These are phyloP conservation scores for Anoplopoma fimbria DNA, from an alignment of 2,113 vertebrate species.

Conservation along the genomic window DNA sequence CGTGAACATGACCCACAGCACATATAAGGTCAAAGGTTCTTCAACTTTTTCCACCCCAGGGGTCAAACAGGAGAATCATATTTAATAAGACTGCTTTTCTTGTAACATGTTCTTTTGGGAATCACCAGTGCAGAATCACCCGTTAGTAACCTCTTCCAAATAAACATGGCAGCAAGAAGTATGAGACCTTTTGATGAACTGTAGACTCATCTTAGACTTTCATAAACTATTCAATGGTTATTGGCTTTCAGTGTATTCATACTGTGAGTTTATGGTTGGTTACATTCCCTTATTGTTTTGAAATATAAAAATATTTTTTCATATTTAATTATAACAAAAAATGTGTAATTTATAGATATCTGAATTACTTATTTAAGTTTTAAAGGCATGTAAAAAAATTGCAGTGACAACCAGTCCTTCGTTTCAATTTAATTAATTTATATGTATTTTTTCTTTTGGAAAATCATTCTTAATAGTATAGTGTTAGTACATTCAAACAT, in stretches of 20 bases:
- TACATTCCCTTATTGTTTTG: background rate
- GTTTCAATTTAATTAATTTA: background rate
- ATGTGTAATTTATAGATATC: background rate
- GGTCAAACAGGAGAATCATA: background rate
- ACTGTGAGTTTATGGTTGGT: background rate
- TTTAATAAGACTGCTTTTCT: slow-evolving; percentile 13
- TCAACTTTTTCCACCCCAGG: slow-evolving; percentile 23
- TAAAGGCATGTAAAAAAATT: background rate
- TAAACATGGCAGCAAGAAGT: background rate
- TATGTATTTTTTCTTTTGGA: background rate
- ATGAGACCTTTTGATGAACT: background rate
- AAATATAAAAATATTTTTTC: background rate
- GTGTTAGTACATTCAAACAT: background rate
- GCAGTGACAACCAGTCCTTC: background rate
- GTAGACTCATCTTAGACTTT: background rate
- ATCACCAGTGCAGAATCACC: background rate
- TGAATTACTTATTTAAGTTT: background rate
- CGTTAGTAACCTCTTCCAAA: background rate
- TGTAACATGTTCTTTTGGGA: background rate
- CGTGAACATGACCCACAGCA: slow-evolving; percentile 59
- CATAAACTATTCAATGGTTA: background rate
- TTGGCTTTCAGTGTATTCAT: background rate
- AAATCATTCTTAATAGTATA: background rate
- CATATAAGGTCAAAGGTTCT: slow-evolving; percentile 55
- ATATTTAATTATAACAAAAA: background rate